Percentiles rank a stretch among this genome's conserved stretches.
phyloP scores from a whole-genome alignment of 2,113 vertebrate species.

The Globicephala melas region DNA sequence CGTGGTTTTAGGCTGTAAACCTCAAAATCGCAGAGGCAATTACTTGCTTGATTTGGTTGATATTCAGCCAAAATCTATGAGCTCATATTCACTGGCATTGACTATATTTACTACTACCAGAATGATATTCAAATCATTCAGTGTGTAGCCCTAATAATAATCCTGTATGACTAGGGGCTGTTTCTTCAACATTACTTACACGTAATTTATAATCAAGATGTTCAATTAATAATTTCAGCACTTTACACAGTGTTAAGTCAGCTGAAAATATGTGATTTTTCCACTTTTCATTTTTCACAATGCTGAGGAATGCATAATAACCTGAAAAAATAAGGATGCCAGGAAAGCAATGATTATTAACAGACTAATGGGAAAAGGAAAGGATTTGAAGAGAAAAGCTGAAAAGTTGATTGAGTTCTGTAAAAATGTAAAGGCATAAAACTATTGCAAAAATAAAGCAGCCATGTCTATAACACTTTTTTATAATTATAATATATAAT shows the following conservation, averaged over 20 bases:
- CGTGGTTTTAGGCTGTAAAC: conserved; percentile 72
- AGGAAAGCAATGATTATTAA: conserved; percentile 82
- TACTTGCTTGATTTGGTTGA: conserved; percentile 80
- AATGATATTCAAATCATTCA: conserved; percentile 81
- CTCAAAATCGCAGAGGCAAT: conserved; percentile 75
- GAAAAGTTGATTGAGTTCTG: conserved; percentile 77
- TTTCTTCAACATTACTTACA: conserved; percentile 89
- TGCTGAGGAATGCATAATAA: conserved; percentile 86
- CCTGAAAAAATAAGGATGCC: conserved; percentile 76
- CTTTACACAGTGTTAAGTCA: conserved; percentile 86
- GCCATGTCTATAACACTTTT: conserved; percentile 36
- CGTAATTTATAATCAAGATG: conserved; percentile 89
- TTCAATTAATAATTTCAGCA: conserved; percentile 88
- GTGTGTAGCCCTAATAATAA: conserved; percentile 82
- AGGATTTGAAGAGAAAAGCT: conserved; percentile 75
- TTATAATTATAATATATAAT: too few relatives aligned
- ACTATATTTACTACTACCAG: conserved; percentile 81
- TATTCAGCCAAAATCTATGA: conserved; percentile 79
- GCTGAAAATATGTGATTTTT: conserved; percentile 86
- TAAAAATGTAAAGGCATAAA: conserved; percentile 76
- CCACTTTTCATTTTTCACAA: conserved; percentile 84
- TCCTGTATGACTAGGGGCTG: conserved; percentile 83
- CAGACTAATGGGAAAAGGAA: conserved; percentile 80
- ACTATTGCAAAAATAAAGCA: conserved; percentile 64
- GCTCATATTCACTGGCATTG: conserved; percentile 75